Evolutionary conservation across 2,113 vertebrate species (phyloP).

Genomic region (Seriola aureovittata): DNA sequence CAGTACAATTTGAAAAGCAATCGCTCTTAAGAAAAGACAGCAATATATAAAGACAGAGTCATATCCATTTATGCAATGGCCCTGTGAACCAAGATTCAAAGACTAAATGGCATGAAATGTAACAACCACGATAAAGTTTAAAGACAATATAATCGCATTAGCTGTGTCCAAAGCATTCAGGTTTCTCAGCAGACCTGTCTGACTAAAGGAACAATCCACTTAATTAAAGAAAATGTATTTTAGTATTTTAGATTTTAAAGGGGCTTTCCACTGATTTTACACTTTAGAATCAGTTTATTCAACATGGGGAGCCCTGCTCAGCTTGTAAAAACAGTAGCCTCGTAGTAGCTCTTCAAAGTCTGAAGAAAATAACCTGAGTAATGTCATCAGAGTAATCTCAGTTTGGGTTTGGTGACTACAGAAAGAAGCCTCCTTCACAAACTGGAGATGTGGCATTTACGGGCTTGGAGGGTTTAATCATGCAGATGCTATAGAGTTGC

Average conservation of each 20-base stretch:
- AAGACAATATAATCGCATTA: slow-evolving; percentile 19
- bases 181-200: background rate
- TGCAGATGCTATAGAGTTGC: background rate
- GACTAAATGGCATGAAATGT: slow-evolving; percentile 33
- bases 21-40: slow-evolving; percentile 65
- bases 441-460: background rate
- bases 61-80: slow-evolving; percentile 33
- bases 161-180: slow-evolving; percentile 9
- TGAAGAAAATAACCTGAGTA: background rate
- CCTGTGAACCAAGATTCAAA: slow-evolving; percentile 27
- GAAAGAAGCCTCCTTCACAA: background rate
- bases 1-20: slow-evolving; percentile 74
- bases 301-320: background rate
- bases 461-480: background rate
- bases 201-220: slow-evolving; percentile 15
- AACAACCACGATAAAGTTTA: slow-evolving; percentile 44
- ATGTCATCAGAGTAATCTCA: background rate
- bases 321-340: background rate
- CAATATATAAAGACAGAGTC: slow-evolving; percentile 52
- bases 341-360: background rate
- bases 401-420: background rate
- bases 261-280: background rate
- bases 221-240: background rate
- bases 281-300: background rate
- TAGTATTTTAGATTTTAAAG: background rate